phyloP scores from a whole-genome alignment of 2,797 vertebrate species.

The Intellagama lesueurii region DNA sequence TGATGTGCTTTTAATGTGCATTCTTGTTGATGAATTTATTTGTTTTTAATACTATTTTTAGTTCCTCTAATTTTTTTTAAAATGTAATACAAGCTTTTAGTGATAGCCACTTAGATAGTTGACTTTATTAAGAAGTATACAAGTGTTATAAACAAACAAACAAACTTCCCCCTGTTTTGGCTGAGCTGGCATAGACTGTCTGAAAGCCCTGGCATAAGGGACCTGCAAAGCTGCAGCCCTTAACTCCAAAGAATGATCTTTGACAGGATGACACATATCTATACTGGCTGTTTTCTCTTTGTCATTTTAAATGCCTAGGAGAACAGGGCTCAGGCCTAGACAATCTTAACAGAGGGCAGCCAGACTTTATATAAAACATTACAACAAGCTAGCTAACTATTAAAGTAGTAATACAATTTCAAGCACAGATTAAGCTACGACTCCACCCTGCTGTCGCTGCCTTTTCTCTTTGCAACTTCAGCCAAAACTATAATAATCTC shows the following conservation, averaged over 20 bases:
- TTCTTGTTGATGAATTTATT: too few relatives aligned
- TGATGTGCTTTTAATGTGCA: not conserved
- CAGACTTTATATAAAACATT: too few relatives aligned
- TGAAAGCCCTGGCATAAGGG: not conserved
- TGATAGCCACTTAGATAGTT: too few relatives aligned
- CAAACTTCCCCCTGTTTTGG: too few relatives aligned
- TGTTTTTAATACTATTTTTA: too few relatives aligned
- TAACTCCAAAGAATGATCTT: not conserved
- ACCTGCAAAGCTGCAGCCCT: not conserved
- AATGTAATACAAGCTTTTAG: too few relatives aligned
- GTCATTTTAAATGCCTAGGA: not conserved
- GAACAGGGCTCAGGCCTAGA: not conserved
- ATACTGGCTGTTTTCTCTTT: not conserved
- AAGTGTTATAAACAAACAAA: too few relatives aligned
- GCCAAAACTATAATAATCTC: fast-evolving
- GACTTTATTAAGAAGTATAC: too few relatives aligned
- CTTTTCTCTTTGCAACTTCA: not conserved
- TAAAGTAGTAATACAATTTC: not conserved
- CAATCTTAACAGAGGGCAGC: too few relatives aligned
- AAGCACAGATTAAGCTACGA: not conserved
- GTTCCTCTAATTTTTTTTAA: too few relatives aligned
- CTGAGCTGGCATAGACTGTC: not conserved
- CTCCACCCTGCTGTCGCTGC: not conserved
- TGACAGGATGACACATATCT: not conserved
- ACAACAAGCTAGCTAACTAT: not conserved